Evolutionary conservation across 2,888 invertebrate species (phyloP), one percentile per base, ranked within the genome.

Genomic region (Ctenicera cuprea): DNA sequence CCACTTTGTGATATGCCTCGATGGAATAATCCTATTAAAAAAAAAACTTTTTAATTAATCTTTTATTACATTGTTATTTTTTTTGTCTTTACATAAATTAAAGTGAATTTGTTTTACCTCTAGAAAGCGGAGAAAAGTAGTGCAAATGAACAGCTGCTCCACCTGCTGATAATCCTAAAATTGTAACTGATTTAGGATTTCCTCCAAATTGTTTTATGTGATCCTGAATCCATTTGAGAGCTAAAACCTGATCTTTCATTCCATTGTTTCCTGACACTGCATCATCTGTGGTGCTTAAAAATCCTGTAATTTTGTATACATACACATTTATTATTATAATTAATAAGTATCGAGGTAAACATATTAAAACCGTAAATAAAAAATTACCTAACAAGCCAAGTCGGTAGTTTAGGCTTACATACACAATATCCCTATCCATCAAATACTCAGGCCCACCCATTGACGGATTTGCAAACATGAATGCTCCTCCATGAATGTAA

Each of bases 111-210:
- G 3, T 30, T 33, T 57, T 57, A 89, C 92, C 92, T 84, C 86
- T 88, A 12, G 92, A 91, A 77, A 90, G 81, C 0, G 91, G 90
- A 0, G 92, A 91, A 12, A 94, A 79, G 77, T 91, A 91, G 76
- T 94, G 94, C 76, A 93, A 91, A 83, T 94, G 93, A 0, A 93
- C 93, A 78, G 94, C 92, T 2, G 92, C 93, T 33, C 91, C 94
- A 0, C 95, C 95, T 0, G 94, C 92, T 3, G 94, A 94, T 81
- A 90, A 89, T 1, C 95, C 94, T 0, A 90, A 84, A 1, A 94
- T 83, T 0, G 93, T 92, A 30, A 94, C 89, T 71, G 91, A 91
- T 43, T 91, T 88, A 0, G 93, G 90, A 86, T 94, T 90, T 0
- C 94, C 94, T 1, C 93, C 93, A 80, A 94, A 94, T 82, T 88